These are phyloP conservation scores for Daphoenositta chrysoptera DNA, from an alignment of 2,113 vertebrate genomes.

Conservation along the genomic window DNA sequence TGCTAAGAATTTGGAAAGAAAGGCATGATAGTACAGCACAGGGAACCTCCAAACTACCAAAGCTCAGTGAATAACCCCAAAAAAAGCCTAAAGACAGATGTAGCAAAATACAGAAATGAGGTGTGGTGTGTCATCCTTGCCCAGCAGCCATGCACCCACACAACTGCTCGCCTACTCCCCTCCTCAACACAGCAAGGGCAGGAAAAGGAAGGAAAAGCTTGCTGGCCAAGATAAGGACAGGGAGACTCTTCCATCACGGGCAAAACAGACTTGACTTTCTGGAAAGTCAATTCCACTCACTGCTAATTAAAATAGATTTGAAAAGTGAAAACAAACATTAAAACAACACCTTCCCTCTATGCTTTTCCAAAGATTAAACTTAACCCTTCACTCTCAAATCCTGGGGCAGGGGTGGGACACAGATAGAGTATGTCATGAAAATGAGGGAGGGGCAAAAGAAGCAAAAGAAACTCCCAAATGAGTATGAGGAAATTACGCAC, in stretches of 20 bases:
- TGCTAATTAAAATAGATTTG: not conserved
- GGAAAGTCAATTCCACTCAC: not conserved
- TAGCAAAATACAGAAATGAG: not conserved
- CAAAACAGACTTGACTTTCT: not conserved
- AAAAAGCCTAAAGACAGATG: not conserved
- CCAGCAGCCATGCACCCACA: not conserved
- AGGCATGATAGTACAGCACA: not conserved
- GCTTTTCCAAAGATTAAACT: not conserved
- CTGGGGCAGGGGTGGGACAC: not conserved
- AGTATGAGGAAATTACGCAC: not conserved
- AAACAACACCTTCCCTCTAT: not conserved
- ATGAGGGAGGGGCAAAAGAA: not conserved
- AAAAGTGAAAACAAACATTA: not conserved
- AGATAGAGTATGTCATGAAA: not conserved
- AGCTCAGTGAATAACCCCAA: not conserved
- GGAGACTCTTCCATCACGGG: not conserved
- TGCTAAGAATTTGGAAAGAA: not conserved
- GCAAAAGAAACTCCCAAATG: not conserved
- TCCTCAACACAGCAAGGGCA: not conserved
- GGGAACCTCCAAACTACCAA: not conserved
- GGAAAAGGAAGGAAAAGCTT: not conserved
- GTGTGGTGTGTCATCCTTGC: not conserved
- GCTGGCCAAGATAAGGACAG: not conserved
- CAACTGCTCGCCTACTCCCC: not conserved
- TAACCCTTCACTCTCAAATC: not conserved